Evolutionary conservation across 2,113 vertebrate species (phyloP).

Genomic region (Antechinus stuartii): DNA sequence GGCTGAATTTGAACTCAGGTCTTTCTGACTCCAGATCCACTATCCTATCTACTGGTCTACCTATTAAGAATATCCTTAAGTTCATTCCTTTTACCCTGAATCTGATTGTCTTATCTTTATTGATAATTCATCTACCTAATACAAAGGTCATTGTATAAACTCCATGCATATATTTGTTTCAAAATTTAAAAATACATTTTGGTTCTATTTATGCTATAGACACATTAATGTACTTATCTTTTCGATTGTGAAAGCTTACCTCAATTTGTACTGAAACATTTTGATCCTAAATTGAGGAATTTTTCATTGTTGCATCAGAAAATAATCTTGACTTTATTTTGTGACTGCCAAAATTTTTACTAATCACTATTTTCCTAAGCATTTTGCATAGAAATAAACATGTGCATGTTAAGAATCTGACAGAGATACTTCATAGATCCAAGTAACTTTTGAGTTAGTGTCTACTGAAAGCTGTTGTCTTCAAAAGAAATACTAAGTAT

Average conservation of each 20-base stretch:
- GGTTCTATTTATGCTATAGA: slow-evolving; percentile 17
- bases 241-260: neutral
- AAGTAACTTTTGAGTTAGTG: slow-evolving; percentile 38
- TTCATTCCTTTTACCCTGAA: slow-evolving; percentile 25
- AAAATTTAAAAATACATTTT: slow-evolving; percentile 52
- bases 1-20: too few relatives aligned
- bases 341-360: slow-evolving; percentile 30
- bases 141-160: slow-evolving; percentile 6
- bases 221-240: slow-evolving; percentile 9
- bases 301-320: slow-evolving; percentile 81
- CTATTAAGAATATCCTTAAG: slow-evolving; percentile 15
- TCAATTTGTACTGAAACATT: slow-evolving; percentile 32
- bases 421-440: slow-evolving; percentile 34
- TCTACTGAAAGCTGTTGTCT: slow-evolving; percentile 3
- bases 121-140: slow-evolving; percentile 9
- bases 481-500: slow-evolving; percentile 35
- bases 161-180: slow-evolving; percentile 42
- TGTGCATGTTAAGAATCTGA: slow-evolving; percentile 27
- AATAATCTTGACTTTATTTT: slow-evolving; percentile 46
- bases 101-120: slow-evolving; percentile 45
- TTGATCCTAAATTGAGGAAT: slow-evolving; percentile 48
- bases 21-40: too few relatives aligned
- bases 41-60: too few relatives aligned
- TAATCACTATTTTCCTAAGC: slow-evolving; percentile 53
- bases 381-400: slow-evolving; percentile 27